phyloP scores from a whole-genome alignment of 2,113 vertebrate species.

The Bufo gargarizans region DNA sequence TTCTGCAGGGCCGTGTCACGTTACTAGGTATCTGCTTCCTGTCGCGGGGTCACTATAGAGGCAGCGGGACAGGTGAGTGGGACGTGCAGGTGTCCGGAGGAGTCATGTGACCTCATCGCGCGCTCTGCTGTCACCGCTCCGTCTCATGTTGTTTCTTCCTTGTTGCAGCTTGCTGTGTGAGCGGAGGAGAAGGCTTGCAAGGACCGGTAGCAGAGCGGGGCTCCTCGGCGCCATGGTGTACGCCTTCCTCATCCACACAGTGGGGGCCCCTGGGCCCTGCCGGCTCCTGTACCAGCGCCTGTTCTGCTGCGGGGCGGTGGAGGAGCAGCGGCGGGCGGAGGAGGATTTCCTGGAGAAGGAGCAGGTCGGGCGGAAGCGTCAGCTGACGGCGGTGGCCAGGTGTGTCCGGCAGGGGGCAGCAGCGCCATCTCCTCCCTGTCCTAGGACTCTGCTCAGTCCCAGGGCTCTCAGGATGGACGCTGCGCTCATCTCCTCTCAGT shows the following conservation, averaged over 20 bases:
- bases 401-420: not conserved
- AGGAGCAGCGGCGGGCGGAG: slow-evolving; percentile 1
- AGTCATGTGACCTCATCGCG: too few species aligned
- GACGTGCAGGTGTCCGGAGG: too few species aligned
- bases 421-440: too few species aligned
- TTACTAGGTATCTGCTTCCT: too few species aligned
- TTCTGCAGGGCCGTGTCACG: not conserved
- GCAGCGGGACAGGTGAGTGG: too few species aligned
- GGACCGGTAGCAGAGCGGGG: too few species aligned
- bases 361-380: not conserved
- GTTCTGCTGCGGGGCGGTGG: not conserved
- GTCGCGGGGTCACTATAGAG: too few species aligned
- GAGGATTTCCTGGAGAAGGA: not conserved
- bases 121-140: not conserved
- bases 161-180: not conserved
- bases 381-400: slow-evolving; percentile 18
- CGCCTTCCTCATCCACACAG: slow-evolving; percentile 35
- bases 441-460: too few species aligned
- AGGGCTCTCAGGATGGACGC: too few species aligned
- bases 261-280: not conserved
- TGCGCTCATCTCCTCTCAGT: too few species aligned
- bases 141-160: not conserved
- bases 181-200: not conserved
- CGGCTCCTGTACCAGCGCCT: slow-evolving; percentile 7
- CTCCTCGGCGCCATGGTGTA: slow-evolving; percentile 2